Evolutionary conservation across 2,797 vertebrate species (phyloP).

Genomic region (Fistularia tabacaria): DNA sequence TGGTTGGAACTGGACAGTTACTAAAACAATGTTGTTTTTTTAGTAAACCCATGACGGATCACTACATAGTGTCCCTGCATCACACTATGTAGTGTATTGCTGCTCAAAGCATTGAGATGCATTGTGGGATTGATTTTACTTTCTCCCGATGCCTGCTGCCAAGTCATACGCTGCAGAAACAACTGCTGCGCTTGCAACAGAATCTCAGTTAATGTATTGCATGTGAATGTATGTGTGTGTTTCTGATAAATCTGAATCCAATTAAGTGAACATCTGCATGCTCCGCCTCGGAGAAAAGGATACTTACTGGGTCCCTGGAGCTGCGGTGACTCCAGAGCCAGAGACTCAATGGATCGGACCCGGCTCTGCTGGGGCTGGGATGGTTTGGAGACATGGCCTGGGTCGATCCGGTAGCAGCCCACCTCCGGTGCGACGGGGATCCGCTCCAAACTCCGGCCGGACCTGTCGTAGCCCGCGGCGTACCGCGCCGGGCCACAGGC

Average conservation of each 20-base stretch:
- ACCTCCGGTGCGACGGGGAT: slow-evolving; percentile 35
- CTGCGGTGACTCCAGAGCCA: slow-evolving; percentile 68
- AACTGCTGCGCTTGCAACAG: too few relatives aligned
- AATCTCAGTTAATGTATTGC: too few relatives aligned
- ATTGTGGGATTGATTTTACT: too few relatives aligned
- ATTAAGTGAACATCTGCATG: neutral
- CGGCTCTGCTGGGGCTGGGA: slow-evolving; percentile 55
- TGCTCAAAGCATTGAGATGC: too few relatives aligned
- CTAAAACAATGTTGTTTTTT: too few relatives aligned
- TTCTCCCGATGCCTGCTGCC: too few relatives aligned
- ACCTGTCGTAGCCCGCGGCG: slow-evolving; percentile 58
- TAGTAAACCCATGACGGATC: too few relatives aligned
- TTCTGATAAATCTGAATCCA: neutral
- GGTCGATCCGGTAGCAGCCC: slow-evolving; percentile 49
- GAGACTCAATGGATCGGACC: slow-evolving; percentile 69
- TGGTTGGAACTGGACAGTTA: too few relatives aligned
- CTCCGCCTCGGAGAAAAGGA: neutral
- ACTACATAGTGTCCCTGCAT: too few relatives aligned
- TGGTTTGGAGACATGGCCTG: slow-evolving; percentile 36
- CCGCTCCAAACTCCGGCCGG: slow-evolving; percentile 64
- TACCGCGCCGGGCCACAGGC: slow-evolving; percentile 45
- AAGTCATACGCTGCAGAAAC: too few relatives aligned
- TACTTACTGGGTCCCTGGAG: slow-evolving; percentile 55
- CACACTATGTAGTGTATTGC: too few relatives aligned
- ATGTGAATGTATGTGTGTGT: too few relatives aligned